phyloP scores from a whole-genome alignment of 2,797 vertebrate genomes.

The Peromyscus nudipes region DNA sequence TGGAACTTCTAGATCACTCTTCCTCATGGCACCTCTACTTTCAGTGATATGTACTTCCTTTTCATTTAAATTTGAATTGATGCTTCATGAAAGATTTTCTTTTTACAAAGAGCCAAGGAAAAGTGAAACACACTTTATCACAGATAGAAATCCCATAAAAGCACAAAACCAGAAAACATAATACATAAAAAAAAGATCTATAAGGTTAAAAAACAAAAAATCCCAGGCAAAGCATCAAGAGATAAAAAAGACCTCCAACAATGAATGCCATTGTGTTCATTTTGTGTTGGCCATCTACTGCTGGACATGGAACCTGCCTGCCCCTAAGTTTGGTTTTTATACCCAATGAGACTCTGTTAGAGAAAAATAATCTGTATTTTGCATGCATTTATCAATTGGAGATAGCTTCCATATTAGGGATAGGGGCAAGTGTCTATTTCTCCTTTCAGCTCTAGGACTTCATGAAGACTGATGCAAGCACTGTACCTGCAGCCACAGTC shows the following conservation, averaged over 20 bases:
- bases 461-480: rapidly evolving
- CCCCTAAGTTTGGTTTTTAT: background rate
- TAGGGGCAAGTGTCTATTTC: too few relatives aligned
- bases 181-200: background rate
- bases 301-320: background rate
- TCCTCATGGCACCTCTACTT: conserved; percentile 38
- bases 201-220: background rate
- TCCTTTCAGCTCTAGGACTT: background rate
- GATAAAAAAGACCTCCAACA: background rate
- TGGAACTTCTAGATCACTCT: background rate
- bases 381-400: background rate
- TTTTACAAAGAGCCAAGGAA: background rate
- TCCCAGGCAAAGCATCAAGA: background rate
- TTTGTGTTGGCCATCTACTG: background rate
- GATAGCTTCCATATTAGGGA: background rate
- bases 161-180: background rate
- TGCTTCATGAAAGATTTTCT: background rate
- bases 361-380: background rate
- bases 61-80: background rate
- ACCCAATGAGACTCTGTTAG: background rate
- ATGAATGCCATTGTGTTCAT: too few relatives aligned
- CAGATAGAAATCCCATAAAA: background rate
- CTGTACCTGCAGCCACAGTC: background rate
- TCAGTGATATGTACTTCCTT: background rate
- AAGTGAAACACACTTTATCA: background rate